Evolutionary conservation across 2,113 vertebrate species (phyloP).

Genomic region (Ophthalmolycus amberensis): DNA sequence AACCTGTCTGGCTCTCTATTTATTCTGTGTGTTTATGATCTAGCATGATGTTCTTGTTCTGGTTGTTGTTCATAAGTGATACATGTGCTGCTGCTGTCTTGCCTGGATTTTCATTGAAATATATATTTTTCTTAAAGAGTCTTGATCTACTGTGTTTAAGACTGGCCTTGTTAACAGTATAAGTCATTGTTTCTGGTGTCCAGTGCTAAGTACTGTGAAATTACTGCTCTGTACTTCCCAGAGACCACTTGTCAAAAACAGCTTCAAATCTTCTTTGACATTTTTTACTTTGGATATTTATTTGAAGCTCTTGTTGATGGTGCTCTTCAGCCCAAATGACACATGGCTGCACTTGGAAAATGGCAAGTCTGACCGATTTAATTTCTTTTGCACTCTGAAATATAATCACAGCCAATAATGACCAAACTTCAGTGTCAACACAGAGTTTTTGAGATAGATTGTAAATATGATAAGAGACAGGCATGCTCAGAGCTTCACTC

Average conservation of each 20-base stretch:
- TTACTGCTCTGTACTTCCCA: slow-evolving; percentile 2
- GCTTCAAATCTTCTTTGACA: neutral
- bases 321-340: neutral
- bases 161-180: slow-evolving; percentile 3
- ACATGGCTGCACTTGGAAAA: neutral
- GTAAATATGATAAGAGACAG: neutral
- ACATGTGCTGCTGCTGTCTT: slow-evolving; percentile 11
- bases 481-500: neutral
- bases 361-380: neutral
- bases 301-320: neutral
- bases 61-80: slow-evolving; percentile 22
- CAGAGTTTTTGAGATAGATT: neutral
- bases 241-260: slow-evolving; percentile 16
- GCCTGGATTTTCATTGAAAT: neutral
- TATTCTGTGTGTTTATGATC: slow-evolving; percentile 14
- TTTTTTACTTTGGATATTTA: neutral
- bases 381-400: neutral
- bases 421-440: neutral
- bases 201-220: neutral
- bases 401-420: neutral
- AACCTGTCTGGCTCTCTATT: neutral
- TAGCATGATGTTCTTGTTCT: slow-evolving; percentile 11
- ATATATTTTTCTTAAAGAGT: neutral
- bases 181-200: neutral
- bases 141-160: slow-evolving; percentile 1